Evolutionary conservation across 2,797 vertebrate genomes (phyloP), one percentile per base, ranked within the genome.

Genomic region (Cuniculus paca): DNA sequence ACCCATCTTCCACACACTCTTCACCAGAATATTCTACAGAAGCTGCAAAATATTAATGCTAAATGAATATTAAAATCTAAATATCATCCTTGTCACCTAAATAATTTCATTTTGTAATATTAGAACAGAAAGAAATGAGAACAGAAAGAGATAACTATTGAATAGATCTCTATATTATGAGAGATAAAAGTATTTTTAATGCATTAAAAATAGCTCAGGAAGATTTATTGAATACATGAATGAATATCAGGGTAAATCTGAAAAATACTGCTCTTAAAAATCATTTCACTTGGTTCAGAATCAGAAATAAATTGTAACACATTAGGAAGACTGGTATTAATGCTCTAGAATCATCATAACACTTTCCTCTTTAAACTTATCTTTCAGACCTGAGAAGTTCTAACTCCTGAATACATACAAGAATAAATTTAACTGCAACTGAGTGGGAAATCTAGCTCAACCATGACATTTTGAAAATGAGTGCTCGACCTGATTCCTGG

Each of bases 381-480:
- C 20, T 89, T 65, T 79, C 72, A 45, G 19, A 58, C n/a, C 52
- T 83, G 14, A 88, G 60, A 88, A 80, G 54, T 85, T 88, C n/a
- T 92, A 78, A 90, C 34, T 95, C 36, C 4, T 61, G 93, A 94
- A 94, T 65, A 83, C 20, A 79, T 50, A 82, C 50, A 91, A 78
- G 24, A 48, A 93, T 50, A 96, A 95, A 91, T 87, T 58, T 86
- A 91, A 74, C 65, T 65, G 56, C n/a, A 63, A 72, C 60, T 61
- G 68, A 96, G 48, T 80, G 60, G 36, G 85, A 93, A 97, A 94
- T 68, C 56, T 68, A 79, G 87, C 39, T 95, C 17, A 86, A 88
- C 22, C 86, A 90, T 84, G 72, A 95, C 88, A 91, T 93, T 95
- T 86, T 94, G 72, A 95, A 98, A 96, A 84, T 77, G 39, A 91